Conservation (phyloP, 2,797 vertebrate species). For the Dicrostonyx torquatus region DNA sequence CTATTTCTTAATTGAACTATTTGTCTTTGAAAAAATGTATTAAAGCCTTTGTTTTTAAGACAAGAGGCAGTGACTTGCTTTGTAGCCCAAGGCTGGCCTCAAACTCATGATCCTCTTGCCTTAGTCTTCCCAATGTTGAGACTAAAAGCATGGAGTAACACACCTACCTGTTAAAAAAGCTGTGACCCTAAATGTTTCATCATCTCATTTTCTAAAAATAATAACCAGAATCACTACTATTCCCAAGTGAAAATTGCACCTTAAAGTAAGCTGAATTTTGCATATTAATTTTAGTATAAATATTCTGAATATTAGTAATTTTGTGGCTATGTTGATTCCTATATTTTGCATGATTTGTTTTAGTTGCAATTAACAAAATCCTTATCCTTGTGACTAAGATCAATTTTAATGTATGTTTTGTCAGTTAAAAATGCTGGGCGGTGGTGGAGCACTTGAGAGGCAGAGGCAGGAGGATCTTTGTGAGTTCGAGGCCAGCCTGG, state of each 20-base stretch:
- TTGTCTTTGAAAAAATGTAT: neutral
- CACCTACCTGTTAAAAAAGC: neutral
- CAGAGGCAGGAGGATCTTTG: too few species aligned
- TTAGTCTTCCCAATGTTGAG: neutral
- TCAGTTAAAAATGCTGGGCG: too few species aligned
- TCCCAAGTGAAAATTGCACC: conserved; percentile 21
- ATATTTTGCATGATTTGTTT: conserved; percentile 32
- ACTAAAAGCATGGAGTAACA: neutral
- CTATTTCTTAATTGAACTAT: conserved; percentile 18
- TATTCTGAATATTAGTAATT: conserved; percentile 44
- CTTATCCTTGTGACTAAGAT: neutral
- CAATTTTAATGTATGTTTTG: neutral
- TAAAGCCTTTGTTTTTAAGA: neutral
- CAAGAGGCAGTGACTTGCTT: neutral
- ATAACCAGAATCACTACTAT: conserved; percentile 16
- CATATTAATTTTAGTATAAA: neutral
- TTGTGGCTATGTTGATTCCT: conserved; percentile 22
- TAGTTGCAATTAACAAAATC: neutral
- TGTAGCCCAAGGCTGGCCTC: neutral
- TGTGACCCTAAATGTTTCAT: neutral
- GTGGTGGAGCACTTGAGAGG: too few species aligned
- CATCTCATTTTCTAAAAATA: conserved; percentile 31
- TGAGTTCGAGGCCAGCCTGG: too few species aligned
- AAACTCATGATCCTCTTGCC: neutral
- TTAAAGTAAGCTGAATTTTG: conserved; percentile 53